Conservation (phyloP, 2,888 invertebrate genomes). For the Eurytoma adleriae region DNA sequence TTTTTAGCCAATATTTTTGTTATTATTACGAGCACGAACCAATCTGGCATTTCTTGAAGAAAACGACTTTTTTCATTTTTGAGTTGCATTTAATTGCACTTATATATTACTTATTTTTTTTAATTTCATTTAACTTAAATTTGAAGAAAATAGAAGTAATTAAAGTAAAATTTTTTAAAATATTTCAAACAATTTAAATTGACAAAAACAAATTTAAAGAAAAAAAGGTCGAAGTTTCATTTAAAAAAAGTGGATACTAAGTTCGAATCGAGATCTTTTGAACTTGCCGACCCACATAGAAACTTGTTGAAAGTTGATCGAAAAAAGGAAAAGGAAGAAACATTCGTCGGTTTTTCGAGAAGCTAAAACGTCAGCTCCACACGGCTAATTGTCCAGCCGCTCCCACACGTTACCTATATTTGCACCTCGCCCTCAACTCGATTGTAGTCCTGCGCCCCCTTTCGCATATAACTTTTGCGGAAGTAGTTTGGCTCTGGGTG, state of each 20-base stretch:
- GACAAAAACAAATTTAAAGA: too few relatives aligned
- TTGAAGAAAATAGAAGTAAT: background rate
- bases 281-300: conserved; percentile 22
- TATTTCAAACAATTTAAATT: too few relatives aligned
- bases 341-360: background rate
- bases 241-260: too few relatives aligned
- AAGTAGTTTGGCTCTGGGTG: conserved; percentile 38
- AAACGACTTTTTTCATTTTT: background rate
- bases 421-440: conserved; percentile 34
- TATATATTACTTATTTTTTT: too few relatives aligned
- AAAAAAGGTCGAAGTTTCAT: too few relatives aligned
- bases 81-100: background rate
- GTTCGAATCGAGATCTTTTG: background rate
- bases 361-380: background rate
- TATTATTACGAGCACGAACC: too few relatives aligned
- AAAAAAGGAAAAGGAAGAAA: conserved; percentile 41
- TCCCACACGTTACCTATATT: conserved; percentile 10
- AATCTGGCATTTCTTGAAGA: too few relatives aligned
- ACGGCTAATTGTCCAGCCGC: conserved; percentile 33
- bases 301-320: too few relatives aligned
- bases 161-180: too few relatives aligned
- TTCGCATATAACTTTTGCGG: conserved; percentile 17
- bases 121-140: background rate
- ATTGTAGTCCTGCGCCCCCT: conserved; percentile 19
- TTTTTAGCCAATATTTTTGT: too few relatives aligned